Conservation (phyloP, 1,140 invertebrate genomes). For the Procambarus clarkii region DNA sequence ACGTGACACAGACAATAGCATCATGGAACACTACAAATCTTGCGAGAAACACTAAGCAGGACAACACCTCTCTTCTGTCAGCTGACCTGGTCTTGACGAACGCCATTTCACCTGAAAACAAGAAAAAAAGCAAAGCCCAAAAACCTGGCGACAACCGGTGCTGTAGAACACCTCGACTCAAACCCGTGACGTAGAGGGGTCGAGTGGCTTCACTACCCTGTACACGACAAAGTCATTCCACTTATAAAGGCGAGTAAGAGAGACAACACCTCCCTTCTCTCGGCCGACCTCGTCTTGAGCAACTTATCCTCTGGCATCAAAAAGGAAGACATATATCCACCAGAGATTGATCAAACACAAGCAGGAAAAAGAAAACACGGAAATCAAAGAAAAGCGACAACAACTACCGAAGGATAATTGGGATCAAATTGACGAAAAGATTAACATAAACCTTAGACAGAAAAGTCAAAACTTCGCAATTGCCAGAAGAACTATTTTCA, state of each 20-base stretch:
- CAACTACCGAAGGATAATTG: neutral
- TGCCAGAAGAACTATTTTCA: constrained; percentile 31
- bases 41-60: neutral
- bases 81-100: neutral
- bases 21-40: too few species aligned
- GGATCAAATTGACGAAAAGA: neutral
- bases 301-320: neutral
- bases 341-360: neutral
- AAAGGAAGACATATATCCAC: too few species aligned
- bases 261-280: constrained; percentile 11
- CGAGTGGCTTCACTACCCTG: too few species aligned
- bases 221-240: too few species aligned
- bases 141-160: too few species aligned
- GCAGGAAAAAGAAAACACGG: neutral
- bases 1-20: too few species aligned
- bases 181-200: too few species aligned
- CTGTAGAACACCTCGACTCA: too few species aligned
- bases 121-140: neutral
- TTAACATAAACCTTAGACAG: neutral
- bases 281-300: neutral
- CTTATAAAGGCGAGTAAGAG: neutral
- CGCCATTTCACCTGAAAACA: neutral
- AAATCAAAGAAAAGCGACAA: neutral
- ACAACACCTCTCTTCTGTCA: neutral
- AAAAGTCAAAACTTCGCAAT: neutral